A percentile compares a stretch with the other conserved stretches of the same genome.
These are phyloP conservation scores for Trissoscelio sp. DNA, from an alignment of 2,888 invertebrate species.

Conservation along the genomic window DNA sequence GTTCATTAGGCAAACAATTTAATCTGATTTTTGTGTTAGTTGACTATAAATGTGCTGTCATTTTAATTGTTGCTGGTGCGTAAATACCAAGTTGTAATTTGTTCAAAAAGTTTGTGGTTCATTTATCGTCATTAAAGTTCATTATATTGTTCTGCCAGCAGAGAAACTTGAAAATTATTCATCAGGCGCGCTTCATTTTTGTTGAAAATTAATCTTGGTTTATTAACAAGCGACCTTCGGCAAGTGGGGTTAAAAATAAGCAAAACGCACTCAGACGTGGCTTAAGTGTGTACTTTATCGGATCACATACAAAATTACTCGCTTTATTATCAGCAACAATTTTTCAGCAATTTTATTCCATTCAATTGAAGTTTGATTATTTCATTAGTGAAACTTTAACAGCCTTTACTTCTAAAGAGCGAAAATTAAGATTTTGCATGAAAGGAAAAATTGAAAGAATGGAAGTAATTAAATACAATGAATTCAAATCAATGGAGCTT, in stretches of 20 bases:
- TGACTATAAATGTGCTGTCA: too few species aligned
- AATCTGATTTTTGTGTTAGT: too few species aligned
- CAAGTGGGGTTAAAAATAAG: slow-evolving; percentile 6
- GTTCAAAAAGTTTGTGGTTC: neutral
- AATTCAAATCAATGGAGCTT: slow-evolving; percentile 8
- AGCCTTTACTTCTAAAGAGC: too few species aligned
- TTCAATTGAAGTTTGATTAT: too few species aligned
- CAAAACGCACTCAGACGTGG: neutral
- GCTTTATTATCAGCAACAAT: neutral
- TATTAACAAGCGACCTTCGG: slow-evolving; percentile 19
- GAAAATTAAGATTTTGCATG: neutral
- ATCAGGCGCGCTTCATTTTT: slow-evolving; percentile 4
- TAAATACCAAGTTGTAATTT: neutral
- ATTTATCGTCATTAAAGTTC: neutral
- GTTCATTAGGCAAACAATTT: too few species aligned
- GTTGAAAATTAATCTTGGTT: slow-evolving; percentile 11
- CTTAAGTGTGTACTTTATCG: neutral
- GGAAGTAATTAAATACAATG: slow-evolving; percentile 1
- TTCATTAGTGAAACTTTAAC: too few species aligned
- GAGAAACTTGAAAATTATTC: slow-evolving; percentile 1
- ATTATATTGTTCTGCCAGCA: neutral
- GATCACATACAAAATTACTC: neutral
- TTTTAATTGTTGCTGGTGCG: too few species aligned
- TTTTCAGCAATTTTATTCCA: neutral
- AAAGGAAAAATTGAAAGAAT: neutral